phyloP scores from a whole-genome alignment of 2,797 vertebrate genomes.

The Poecilia wingei region DNA sequence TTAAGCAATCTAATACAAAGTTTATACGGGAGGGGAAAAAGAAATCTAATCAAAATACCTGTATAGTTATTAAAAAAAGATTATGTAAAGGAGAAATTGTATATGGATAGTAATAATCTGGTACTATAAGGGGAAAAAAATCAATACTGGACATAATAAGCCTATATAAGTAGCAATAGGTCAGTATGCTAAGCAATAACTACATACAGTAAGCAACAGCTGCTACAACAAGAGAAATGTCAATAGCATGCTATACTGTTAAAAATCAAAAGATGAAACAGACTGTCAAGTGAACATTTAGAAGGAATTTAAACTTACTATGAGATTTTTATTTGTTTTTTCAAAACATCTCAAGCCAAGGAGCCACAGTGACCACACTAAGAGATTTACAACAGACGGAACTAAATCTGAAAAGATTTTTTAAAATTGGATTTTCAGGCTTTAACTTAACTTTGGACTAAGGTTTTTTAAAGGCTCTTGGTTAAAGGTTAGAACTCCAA shows the following conservation, averaged over 20 bases:
- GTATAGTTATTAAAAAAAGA: not conserved
- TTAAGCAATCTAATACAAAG: not conserved
- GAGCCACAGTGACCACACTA: conserved; percentile 4
- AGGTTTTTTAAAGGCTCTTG: conserved; percentile 45
- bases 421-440: conserved; percentile 36
- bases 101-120: not conserved
- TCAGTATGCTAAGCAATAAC: not conserved
- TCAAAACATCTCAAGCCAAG: not conserved
- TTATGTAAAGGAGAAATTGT: not conserved
- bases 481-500: conserved; percentile 32
- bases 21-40: not conserved
- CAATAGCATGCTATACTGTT: not conserved
- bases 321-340: not conserved
- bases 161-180: not conserved
- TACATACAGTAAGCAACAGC: not conserved
- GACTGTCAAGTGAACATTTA: not conserved
- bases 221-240: not conserved
- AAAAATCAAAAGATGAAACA: not conserved
- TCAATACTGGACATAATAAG: no score
- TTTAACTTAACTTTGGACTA: conserved; percentile 63
- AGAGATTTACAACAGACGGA: not conserved
- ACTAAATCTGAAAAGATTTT: conserved; percentile 13
- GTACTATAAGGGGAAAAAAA: not conserved
- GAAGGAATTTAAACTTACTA: not conserved
- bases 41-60: not conserved